Percentiles rank a stretch among this genome's conserved stretches.
These are phyloP conservation scores for Dicranocentrus wangi DNA, from an alignment of 2,888 invertebrate genomes.

Conservation along the genomic window DNA sequence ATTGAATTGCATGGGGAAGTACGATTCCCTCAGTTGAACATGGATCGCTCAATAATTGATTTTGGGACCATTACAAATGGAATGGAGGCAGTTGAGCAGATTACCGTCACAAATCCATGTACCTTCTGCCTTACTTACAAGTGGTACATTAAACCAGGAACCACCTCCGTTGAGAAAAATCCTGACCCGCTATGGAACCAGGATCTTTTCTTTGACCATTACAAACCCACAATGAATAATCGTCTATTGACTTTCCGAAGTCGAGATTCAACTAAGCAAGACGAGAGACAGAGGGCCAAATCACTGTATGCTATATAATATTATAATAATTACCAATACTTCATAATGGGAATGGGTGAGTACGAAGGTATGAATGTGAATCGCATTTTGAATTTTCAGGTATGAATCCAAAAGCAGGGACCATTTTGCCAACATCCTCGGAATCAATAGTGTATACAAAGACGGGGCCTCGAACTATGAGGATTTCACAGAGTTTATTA, in stretches of 20 bases:
- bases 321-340: too few species aligned
- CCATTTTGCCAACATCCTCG: conserved; percentile 27
- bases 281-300: not conserved
- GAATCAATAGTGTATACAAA: conserved; percentile 6
- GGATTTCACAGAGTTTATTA: conserved; percentile 37
- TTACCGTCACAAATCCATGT: conserved; percentile 61
- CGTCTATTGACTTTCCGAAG: not conserved
- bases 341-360: too few species aligned
- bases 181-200: not conserved
- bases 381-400: not conserved
- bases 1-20: conserved; percentile 60
- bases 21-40: conserved; percentile 53
- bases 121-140: conserved; percentile 64
- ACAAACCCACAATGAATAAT: conserved; percentile 20
- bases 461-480: conserved; percentile 29
- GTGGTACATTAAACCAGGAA: conserved; percentile 66
- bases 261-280: not conserved
- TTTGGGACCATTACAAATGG: conserved; percentile 61
- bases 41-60: conserved; percentile 50
- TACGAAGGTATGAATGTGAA: too few species aligned
- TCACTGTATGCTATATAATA: not conserved
- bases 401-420: conserved; percentile 18
- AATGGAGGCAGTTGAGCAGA: conserved; percentile 64
- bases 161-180: conserved; percentile 38
- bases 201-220: conserved; percentile 40